These are phyloP conservation scores for Drosophila helvetica DNA, from an alignment of 2,888 invertebrate genomes.

Conservation along the genomic window DNA sequence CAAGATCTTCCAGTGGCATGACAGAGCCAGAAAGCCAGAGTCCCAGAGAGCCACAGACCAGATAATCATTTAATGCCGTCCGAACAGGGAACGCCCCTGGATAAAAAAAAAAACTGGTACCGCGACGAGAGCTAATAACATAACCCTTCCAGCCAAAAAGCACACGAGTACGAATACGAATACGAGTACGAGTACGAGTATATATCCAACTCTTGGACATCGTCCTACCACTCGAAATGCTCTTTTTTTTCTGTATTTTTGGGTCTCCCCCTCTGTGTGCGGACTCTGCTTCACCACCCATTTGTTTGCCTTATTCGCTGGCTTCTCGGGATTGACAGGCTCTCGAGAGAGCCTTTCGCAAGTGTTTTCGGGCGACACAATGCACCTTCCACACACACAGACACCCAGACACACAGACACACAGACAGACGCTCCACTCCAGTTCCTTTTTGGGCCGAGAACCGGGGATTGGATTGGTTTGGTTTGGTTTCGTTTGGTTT, in stretches of 20 bases:
- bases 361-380: slow-evolving; percentile 73
- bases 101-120: slow-evolving; percentile 35
- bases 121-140: slow-evolving; percentile 44
- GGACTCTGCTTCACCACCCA: slow-evolving; percentile 26
- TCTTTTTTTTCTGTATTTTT: slow-evolving; percentile 7
- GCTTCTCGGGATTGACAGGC: slow-evolving; percentile 63
- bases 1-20: slow-evolving; percentile 49
- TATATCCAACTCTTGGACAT: slow-evolving; percentile 7
- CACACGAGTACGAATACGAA: not conserved
- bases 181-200: slow-evolving; percentile 15
- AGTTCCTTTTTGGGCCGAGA: slow-evolving; percentile 8
- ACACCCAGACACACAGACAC: not conserved
- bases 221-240: not conserved
- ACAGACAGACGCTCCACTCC: slow-evolving; percentile 5
- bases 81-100: slow-evolving; percentile 42
- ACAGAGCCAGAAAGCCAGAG: slow-evolving; percentile 24
- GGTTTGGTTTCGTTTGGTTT: slow-evolving; percentile 36
- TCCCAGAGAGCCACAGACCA: slow-evolving; percentile 7
- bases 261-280: slow-evolving; percentile 1
- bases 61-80: slow-evolving; percentile 55
- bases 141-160: slow-evolving; percentile 23
- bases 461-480: slow-evolving; percentile 4
- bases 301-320: slow-evolving; percentile 55
- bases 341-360: slow-evolving; percentile 62
- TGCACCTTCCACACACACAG: slow-evolving; percentile 40